Base-by-base conservation (phyloP, 2,888 invertebrate species). In the Cyclophora punctaria region DNA sequence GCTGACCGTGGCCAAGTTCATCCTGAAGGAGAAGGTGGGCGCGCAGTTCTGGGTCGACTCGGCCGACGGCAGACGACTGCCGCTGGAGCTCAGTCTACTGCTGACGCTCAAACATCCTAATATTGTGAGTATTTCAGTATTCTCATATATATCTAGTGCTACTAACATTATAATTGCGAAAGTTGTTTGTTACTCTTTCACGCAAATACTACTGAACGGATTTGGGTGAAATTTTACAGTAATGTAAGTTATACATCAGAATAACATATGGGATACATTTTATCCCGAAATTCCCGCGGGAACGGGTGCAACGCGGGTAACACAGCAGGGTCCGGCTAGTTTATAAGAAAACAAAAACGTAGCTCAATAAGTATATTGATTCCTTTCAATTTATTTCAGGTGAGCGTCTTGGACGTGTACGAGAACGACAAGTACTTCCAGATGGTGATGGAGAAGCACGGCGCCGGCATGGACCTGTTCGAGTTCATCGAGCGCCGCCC, bases 371-470 rank as follows among this genome's bases (percentile, higher is more conserved):
- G 20, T 48, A 37, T 48, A 20, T 46, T 41, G 20, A 35, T 7
- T n/a, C 41, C 44, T 33, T 2, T 37, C 7, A 41, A 7, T 45
- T 5, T 7, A 33, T 65, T 59, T 2, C 63, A 89, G 90, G 90
- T 91, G 2, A 86, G 90, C 66, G 90, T 93, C 3, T 60, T 93
- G 44, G 93, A 93, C 67, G 90, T 92, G 44, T 93, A 89, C 73
- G 93, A 93, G 65, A 93, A 93, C 69, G 91, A 91, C 3, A 89
- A 90, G 55, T 93, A 92, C 72, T 92, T 92, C 67, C 93, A 93
- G 77, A 87, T 94, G 89, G 92, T 94, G 47, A 94, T 94, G 94
- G 93, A 93, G 73, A 93, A 93, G 63, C 93, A 93, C 69, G 93
- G 93, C 37, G 90, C 90, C 5, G 93, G 93, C 2, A 93, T 94